Evolutionary conservation across 2,113 vertebrate genomes (phyloP).

Genomic region (Arvicanthis niloticus): DNA sequence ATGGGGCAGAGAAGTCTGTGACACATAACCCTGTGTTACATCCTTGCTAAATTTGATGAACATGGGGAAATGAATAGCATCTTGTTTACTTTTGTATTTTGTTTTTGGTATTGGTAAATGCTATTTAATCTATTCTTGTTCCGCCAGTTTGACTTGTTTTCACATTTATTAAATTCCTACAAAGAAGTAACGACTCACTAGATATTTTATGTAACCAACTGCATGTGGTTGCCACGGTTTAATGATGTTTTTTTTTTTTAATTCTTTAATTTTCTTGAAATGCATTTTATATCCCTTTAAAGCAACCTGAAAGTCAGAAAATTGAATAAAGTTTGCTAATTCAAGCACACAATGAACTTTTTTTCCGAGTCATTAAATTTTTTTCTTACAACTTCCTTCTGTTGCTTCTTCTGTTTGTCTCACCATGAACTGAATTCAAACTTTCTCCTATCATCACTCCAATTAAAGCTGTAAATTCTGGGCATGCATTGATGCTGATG

Average conservation of each 20-base stretch:
- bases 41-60: background rate
- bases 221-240: background rate
- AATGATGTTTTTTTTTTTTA: background rate
- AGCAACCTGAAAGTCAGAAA: background rate
- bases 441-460: background rate
- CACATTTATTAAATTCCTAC: background rate
- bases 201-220: background rate
- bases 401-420: background rate
- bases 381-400: background rate
- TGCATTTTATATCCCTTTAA: background rate
- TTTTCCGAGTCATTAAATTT: background rate
- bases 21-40: background rate
- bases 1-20: too few species aligned
- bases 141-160: background rate
- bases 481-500: background rate
- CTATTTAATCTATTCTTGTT: background rate
- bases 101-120: background rate
- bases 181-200: background rate
- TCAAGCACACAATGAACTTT: background rate
- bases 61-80: background rate
- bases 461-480: background rate
- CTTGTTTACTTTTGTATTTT: conserved; percentile 30
- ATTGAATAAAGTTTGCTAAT: background rate
- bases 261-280: background rate
- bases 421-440: background rate